phyloP scores from a whole-genome alignment of 2,888 invertebrate genomes.

The Amiota minor region DNA sequence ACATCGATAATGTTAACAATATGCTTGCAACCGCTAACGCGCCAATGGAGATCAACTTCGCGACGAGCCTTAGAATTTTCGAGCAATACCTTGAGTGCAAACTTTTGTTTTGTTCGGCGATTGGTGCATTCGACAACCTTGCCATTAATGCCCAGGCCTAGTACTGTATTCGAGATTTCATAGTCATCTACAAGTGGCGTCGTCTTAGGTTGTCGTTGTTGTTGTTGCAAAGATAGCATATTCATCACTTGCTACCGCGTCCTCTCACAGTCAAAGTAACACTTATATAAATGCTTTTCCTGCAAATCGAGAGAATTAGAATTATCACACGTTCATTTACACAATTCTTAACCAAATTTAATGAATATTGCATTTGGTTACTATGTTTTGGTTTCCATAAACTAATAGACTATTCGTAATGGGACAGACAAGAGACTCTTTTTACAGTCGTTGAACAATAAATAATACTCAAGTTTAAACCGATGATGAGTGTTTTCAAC shows the following conservation, averaged over 20 bases:
- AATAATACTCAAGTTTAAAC: too few species aligned
- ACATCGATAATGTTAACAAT: slow-evolving; percentile 94
- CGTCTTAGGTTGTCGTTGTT: slow-evolving; percentile 77
- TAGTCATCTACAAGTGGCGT: slow-evolving; percentile 91
- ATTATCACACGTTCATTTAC: too few species aligned
- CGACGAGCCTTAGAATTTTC: slow-evolving; percentile 94
- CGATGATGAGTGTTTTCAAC: too few species aligned
- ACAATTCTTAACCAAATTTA: too few species aligned
- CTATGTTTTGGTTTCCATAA: too few species aligned
- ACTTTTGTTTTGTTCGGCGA: slow-evolving; percentile 84
- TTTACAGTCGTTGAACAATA: too few species aligned
- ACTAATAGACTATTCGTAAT: too few species aligned
- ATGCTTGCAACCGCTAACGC: slow-evolving; percentile 90
- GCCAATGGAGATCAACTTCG: slow-evolving; percentile 97
- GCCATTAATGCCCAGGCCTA: slow-evolving; percentile 98
- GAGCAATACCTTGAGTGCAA: slow-evolving; percentile 93
- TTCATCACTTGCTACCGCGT: slow-evolving; percentile 5
- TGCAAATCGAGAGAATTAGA: too few species aligned
- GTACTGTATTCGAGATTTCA: slow-evolving; percentile 91
- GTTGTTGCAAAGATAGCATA: slow-evolving; percentile 57
- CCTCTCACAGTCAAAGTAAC: background rate
- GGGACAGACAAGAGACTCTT: too few species aligned
- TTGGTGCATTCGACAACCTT: slow-evolving; percentile 97
- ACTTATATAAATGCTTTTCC: slow-evolving; percentile 1
- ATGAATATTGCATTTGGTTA: too few species aligned